Evolutionary conservation across 2,797 vertebrate species (phyloP).

Genomic region (Brachymystax lenok): DNA sequence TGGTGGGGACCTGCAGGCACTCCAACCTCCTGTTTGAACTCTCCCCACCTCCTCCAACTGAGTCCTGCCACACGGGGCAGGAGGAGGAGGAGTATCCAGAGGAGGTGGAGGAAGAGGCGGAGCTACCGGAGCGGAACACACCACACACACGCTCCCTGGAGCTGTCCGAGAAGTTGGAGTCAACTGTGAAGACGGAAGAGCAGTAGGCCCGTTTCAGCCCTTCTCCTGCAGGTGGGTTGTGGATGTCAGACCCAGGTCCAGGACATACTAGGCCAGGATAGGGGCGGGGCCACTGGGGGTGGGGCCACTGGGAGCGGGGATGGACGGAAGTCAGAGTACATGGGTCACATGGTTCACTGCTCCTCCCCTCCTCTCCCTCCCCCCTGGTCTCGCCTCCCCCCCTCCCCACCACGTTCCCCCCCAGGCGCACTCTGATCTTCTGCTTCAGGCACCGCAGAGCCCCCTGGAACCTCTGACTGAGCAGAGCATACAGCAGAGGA

Average conservation of each 20-base stretch:
- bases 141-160: conserved; percentile 43
- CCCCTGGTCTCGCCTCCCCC: conserved; percentile 28
- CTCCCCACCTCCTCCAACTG: conserved; percentile 15
- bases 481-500: conserved; percentile 81
- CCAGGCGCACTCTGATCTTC: conserved; percentile 63
- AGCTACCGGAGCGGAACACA: conserved; percentile 42
- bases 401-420: conserved; percentile 40
- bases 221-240: neutral
- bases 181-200: conserved; percentile 66
- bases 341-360: conserved; percentile 29
- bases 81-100: conserved; percentile 31
- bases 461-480: conserved; percentile 81
- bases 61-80: conserved; percentile 42
- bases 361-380: conserved; percentile 40
- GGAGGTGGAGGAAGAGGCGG: conserved; percentile 31
- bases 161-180: conserved; percentile 48
- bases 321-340: conserved; percentile 41
- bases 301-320: neutral
- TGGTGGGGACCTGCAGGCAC: conserved; percentile 71
- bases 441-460: conserved; percentile 73
- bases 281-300: conserved; percentile 2
- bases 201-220: neutral
- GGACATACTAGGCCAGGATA: conserved; percentile 15
- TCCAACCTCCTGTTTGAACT: conserved; percentile 34
- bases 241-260: conserved; percentile 28